Evolutionary conservation across 2,113 vertebrate genomes (phyloP).

Genomic region (Gymnorhina tibicen): DNA sequence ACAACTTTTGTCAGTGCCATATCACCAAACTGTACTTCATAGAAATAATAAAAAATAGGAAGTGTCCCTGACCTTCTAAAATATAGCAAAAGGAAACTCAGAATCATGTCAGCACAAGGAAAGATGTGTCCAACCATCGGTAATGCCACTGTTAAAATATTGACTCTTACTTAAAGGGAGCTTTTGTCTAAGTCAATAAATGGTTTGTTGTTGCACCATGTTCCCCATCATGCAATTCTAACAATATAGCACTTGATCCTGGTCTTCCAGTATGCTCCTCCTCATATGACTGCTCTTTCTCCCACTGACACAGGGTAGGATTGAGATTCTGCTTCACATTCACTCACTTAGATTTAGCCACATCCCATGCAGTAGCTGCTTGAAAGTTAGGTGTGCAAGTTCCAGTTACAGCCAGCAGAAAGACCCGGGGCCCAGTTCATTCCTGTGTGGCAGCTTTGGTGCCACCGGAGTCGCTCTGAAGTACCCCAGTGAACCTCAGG

Average conservation of each 20-base stretch:
- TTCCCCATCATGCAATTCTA: background rate
- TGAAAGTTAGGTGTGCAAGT: background rate
- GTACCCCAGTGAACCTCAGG: background rate
- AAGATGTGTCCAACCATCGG: background rate
- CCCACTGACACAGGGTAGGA: background rate
- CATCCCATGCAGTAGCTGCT: background rate
- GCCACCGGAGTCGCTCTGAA: background rate
- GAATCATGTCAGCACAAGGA: background rate
- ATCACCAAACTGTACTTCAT: background rate
- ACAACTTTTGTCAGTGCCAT: background rate
- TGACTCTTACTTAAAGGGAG: background rate
- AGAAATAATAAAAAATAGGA: background rate
- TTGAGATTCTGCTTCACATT: background rate
- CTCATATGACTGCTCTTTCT: background rate
- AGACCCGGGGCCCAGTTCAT: rapidly evolving
- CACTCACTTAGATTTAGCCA: background rate
- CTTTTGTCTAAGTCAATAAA: background rate
- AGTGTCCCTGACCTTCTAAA: background rate
- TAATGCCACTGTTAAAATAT: background rate
- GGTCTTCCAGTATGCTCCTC: background rate
- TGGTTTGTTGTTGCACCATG: background rate
- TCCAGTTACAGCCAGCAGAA: background rate
- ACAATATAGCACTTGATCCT: background rate
- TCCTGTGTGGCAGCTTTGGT: background rate
- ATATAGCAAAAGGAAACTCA: background rate